These are phyloP conservation scores for Dorcus hopei DNA, from an alignment of 2,888 invertebrate genomes.

Conservation along the genomic window DNA sequence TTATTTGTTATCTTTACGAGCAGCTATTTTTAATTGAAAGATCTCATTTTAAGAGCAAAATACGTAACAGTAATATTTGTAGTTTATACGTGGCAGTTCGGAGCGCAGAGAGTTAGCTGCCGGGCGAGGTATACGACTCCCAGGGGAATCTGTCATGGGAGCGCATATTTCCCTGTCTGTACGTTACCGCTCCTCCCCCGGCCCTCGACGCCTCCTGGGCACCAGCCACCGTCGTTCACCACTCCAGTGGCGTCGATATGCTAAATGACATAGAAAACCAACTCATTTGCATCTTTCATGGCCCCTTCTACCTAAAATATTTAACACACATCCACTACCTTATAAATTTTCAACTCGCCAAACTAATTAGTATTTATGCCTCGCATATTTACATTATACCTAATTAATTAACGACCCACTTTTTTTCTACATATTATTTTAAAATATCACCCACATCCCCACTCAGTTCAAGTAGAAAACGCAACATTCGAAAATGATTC, in stretches of 20 bases:
- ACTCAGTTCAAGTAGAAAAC: neutral
- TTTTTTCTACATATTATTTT: no score
- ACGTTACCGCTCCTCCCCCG: conserved; percentile 35
- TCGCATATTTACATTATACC: no score
- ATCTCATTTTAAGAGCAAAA: conserved; percentile 31
- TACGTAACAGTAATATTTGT: conserved; percentile 37
- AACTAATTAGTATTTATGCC: no score
- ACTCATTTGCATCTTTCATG: conserved; percentile 11
- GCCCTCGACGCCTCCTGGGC: conserved; percentile 35
- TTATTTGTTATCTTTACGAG: neutral
- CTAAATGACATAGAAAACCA: conserved; percentile 15
- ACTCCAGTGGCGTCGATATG: conserved; percentile 26
- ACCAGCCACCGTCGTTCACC: conserved; percentile 31
- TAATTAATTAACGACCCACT: no score
- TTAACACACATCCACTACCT: no score
- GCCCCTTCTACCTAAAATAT: no score
- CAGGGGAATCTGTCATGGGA: conserved; percentile 42
- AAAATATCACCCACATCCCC: neutral
- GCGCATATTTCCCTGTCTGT: conserved; percentile 46
- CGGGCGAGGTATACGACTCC: conserved; percentile 43
- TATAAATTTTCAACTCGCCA: no score
- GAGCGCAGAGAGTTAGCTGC: conserved; percentile 35
- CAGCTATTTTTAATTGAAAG: conserved; percentile 25
- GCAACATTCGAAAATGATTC: neutral
- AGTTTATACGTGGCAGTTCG: conserved; percentile 36